Percentiles rank a stretch among this genome's conserved stretches.
Evolutionary conservation across 2,797 vertebrate species (phyloP).

Genomic region (Coccyzus lansbergi): DNA sequence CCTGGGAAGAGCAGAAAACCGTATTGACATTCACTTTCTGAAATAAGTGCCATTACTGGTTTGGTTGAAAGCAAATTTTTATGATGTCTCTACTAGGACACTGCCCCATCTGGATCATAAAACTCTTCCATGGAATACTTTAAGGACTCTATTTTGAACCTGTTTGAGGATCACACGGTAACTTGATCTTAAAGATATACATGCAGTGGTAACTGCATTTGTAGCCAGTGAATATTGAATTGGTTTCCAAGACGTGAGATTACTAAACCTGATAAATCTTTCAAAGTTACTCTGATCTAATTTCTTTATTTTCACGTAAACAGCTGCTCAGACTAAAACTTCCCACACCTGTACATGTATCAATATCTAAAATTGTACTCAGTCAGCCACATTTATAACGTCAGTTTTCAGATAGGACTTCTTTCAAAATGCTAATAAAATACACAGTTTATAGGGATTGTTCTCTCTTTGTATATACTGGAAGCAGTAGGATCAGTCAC

Average conservation of each 20-base stretch:
- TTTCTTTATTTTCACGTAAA: neutral
- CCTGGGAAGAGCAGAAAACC: neutral
- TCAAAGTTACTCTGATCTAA: neutral
- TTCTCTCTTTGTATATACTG: neutral
- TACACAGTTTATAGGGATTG: neutral
- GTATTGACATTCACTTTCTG: neutral
- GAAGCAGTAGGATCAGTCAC: neutral
- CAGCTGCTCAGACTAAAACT: neutral
- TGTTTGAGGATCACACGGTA: neutral
- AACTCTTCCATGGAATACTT: neutral
- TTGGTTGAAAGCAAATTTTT: neutral
- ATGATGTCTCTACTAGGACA: neutral
- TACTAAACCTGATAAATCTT: neutral
- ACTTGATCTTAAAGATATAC: neutral
- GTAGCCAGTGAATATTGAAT: neutral
- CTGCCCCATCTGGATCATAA: neutral
- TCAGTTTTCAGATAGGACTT: neutral
- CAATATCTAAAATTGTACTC: neutral
- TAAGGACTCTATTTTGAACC: neutral
- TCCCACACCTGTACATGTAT: neutral
- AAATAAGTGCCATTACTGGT: neutral
- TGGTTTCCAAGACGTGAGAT: neutral
- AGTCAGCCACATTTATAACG: neutral
- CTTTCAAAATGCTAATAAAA: neutral
- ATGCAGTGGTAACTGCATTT: fast-evolving